phyloP scores from a whole-genome alignment of 2,888 invertebrate genomes.

The Cheilosia grossa region DNA sequence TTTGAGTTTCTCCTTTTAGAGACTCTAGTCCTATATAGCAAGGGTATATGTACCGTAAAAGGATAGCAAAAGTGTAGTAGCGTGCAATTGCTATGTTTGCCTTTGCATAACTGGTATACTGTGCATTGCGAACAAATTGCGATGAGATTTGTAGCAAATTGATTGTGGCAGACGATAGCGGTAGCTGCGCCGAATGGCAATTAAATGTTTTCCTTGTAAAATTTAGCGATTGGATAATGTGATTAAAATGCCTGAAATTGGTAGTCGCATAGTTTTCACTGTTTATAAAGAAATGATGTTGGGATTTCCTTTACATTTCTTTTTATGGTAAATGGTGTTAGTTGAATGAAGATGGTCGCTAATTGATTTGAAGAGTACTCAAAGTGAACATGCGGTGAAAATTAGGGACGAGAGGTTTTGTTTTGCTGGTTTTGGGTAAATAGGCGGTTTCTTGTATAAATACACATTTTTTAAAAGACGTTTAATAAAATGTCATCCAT shows the following conservation, averaged over 20 bases:
- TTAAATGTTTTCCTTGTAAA: slow-evolving; percentile 55
- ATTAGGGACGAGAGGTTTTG: slow-evolving; percentile 15
- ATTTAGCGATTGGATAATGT: slow-evolving; percentile 43
- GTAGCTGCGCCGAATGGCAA: slow-evolving; percentile 16
- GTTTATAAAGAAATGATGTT: not conserved
- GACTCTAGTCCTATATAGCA: slow-evolving; percentile 27
- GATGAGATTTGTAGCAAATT: slow-evolving; percentile 62
- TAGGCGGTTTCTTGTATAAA: not conserved
- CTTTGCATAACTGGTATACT: slow-evolving; percentile 18
- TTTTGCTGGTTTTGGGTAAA: slow-evolving; percentile 24
- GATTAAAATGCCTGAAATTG: slow-evolving; percentile 63
- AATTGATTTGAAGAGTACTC: slow-evolving; percentile 29
- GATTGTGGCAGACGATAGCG: slow-evolving; percentile 17
- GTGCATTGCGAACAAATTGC: slow-evolving; percentile 34
- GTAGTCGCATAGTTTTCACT: slow-evolving; percentile 26
- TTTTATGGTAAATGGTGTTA: slow-evolving; percentile 13
- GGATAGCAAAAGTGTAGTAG: slow-evolving; percentile 40
- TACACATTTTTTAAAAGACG: too few species aligned
- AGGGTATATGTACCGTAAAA: slow-evolving; percentile 28
- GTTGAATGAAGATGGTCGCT: slow-evolving; percentile 1
- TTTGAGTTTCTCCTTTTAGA: slow-evolving; percentile 56
- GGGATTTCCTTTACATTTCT: not conserved
- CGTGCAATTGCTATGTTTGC: slow-evolving; percentile 54
- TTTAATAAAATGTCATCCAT: too few species aligned
- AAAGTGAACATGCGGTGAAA: slow-evolving; percentile 15